Evolutionary conservation across 2,888 invertebrate species (phyloP).

Genomic region (Scaptomyza polygonia): DNA sequence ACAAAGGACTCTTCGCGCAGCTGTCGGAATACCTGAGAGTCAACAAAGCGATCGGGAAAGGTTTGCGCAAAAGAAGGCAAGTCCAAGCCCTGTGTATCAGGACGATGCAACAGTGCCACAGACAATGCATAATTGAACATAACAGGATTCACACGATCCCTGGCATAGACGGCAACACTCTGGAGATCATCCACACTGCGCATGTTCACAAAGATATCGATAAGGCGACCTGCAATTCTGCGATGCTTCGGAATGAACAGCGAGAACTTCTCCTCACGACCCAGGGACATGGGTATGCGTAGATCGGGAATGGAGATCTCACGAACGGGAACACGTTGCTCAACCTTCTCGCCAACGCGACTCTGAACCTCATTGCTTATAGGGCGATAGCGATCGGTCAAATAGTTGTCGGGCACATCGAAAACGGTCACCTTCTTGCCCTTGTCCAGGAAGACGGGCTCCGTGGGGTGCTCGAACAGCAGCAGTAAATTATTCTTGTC

Average conservation of each 20-base stretch:
- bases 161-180: conserved; percentile 88
- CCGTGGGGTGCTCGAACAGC: conserved; percentile 90
- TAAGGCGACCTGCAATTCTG: conserved; percentile 87
- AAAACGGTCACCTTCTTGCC: conserved; percentile 87
- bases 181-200: conserved; percentile 89
- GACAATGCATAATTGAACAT: conserved; percentile 92
- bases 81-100: conserved; percentile 86
- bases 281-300: conserved; percentile 86
- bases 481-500: conserved; percentile 86
- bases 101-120: conserved; percentile 89
- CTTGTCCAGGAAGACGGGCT: conserved; percentile 91
- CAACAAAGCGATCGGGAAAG: conserved; percentile 88
- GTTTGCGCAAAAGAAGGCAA: conserved; percentile 88
- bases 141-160: conserved; percentile 91
- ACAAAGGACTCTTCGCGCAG: conserved; percentile 86
- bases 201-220: conserved; percentile 90
- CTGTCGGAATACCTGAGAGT: conserved; percentile 86
- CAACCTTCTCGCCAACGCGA: conserved; percentile 86
- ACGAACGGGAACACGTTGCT: conserved; percentile 86
- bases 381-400: conserved; percentile 85
- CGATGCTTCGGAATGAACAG: conserved; percentile 89
- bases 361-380: conserved; percentile 85
- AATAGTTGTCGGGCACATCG: conserved; percentile 87
- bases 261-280: conserved; percentile 88
- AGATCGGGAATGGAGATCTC: conserved; percentile 88